Conservation (phyloP, 2,888 invertebrate genomes). For the Tinea trinotella region DNA sequence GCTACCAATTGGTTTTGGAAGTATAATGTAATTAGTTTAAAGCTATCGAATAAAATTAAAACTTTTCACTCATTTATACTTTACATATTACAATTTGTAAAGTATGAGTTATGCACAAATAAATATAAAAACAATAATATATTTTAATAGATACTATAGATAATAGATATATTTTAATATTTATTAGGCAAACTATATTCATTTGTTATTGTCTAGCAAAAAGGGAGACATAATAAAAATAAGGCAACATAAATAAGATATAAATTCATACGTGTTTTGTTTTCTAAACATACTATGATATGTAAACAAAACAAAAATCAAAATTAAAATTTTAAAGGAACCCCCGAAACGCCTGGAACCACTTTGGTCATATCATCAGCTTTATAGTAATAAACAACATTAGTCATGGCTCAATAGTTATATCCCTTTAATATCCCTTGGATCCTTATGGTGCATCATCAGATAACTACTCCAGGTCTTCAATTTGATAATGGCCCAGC, state of each 20-base stretch:
- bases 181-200: background rate
- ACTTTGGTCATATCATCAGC: too few relatives aligned
- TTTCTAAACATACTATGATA: constrained; percentile 6
- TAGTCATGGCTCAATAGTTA: too few relatives aligned
- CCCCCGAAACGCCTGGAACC: too few relatives aligned
- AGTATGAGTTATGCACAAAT: background rate
- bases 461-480: too few relatives aligned
- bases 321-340: too few relatives aligned
- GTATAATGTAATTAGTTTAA: constrained; percentile 14
- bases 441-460: too few relatives aligned
- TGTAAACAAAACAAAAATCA: constrained; percentile 49
- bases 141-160: background rate
- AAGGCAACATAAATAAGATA: background rate
- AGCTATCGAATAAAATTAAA: too few relatives aligned
- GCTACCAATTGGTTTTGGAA: constrained; percentile 12
- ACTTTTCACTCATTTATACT: too few relatives aligned
- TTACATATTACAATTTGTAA: too few relatives aligned
- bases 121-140: background rate
- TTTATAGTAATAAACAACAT: too few relatives aligned
- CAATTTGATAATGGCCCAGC: too few relatives aligned
- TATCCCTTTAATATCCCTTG: too few relatives aligned
- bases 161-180: background rate
- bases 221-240: background rate
- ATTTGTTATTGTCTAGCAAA: background rate
- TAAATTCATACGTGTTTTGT: constrained; percentile 6